These are phyloP conservation scores for Echinometra lucunter DNA, from an alignment of 53 echinoderm and acorn worm genomes.

Conservation along the genomic window DNA sequence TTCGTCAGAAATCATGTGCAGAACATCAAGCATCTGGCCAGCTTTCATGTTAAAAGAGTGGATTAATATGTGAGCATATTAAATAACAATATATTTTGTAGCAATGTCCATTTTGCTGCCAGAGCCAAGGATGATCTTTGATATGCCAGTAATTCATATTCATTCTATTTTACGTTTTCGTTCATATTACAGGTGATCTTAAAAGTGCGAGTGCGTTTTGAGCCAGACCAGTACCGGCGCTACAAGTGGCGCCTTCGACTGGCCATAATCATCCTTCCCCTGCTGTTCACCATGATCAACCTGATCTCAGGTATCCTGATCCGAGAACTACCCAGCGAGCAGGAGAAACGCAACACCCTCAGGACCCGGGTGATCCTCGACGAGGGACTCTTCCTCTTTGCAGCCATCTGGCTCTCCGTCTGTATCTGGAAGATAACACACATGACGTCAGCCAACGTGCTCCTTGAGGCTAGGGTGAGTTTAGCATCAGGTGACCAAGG, in stretches of 20 bases:
- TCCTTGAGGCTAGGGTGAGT: conserved; percentile 96
- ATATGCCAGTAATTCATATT: too few relatives aligned
- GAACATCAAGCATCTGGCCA: too few relatives aligned
- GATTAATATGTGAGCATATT: too few relatives aligned
- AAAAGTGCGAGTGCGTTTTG: conserved; percentile 78
- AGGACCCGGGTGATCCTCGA: conserved; percentile 81
- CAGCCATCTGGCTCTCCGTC: conserved; percentile 78
- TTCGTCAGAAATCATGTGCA: too few relatives aligned
- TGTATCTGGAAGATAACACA: conserved; percentile 93
- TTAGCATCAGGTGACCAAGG: neutral
- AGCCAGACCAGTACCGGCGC: conserved; percentile 80
- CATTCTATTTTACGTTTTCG: neutral
- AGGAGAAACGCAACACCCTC: conserved; percentile 64
- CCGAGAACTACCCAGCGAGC: neutral
- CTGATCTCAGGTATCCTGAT: conserved; percentile 79
- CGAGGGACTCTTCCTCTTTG: conserved; percentile 82
- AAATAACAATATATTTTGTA: too few relatives aligned
- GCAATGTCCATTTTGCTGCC: too few relatives aligned
- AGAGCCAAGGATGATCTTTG: too few relatives aligned
- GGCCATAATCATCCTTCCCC: conserved; percentile 70
- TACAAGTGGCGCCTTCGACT: conserved; percentile 77
- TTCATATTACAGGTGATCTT: conserved; percentile 80
- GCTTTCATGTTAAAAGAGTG: too few relatives aligned
- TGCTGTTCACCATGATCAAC: conserved; percentile 80
- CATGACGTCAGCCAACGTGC: conserved; percentile 91